A percentile compares a stretch with the other conserved stretches of the same genome.
Conservation (phyloP, 2,888 invertebrate species). For the Eupithecia centaureata region DNA sequence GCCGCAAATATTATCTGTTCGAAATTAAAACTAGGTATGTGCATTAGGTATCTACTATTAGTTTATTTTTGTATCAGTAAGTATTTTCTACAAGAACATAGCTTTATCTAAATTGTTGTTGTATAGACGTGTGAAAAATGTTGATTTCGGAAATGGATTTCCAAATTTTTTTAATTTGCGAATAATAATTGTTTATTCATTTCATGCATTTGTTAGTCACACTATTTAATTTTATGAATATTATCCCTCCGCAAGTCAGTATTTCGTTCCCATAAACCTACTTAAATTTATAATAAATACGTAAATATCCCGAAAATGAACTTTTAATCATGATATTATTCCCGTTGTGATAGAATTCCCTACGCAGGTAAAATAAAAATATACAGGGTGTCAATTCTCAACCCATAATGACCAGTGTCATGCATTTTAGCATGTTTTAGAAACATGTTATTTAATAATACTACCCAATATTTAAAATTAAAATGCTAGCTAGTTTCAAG, state of each 20-base stretch:
- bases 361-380: neutral
- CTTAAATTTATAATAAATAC: neutral
- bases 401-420: neutral
- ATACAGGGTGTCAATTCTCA: neutral
- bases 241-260: neutral
- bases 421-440: slow-evolving; percentile 5
- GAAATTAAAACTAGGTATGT: neutral
- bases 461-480: slow-evolving; percentile 1
- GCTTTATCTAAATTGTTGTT: neutral
- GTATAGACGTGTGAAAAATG: neutral
- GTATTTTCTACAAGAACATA: neutral
- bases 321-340: slow-evolving; percentile 9
- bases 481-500: slow-evolving; percentile 49
- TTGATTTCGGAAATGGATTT: neutral
- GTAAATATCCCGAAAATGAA: slow-evolving; percentile 14
- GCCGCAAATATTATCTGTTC: neutral
- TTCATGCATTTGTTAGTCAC: slow-evolving; percentile 51
- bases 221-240: slow-evolving; percentile 28
- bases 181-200: slow-evolving; percentile 27
- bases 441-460: slow-evolving; percentile 9
- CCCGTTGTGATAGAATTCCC: neutral
- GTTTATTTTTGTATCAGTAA: neutral
- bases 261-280: neutral
- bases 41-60: neutral
- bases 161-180: slow-evolving; percentile 13